Conservation (phyloP, 2,888 invertebrate genomes). For the Hyalella azteca region DNA sequence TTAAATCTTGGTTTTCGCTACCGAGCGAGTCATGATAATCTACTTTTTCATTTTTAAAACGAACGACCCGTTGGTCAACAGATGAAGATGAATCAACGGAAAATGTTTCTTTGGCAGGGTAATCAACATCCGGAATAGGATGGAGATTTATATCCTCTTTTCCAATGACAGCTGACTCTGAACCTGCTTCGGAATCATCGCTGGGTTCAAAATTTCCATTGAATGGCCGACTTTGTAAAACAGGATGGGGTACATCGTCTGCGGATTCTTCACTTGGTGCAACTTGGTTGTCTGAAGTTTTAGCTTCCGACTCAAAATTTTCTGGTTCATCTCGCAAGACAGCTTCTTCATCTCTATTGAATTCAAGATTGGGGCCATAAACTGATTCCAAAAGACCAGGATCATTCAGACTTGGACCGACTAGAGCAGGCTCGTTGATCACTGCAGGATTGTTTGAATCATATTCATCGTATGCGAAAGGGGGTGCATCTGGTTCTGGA, state of each 20-base stretch:
- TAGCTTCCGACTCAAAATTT: neutral
- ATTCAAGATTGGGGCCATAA: neutral
- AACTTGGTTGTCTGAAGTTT: neutral
- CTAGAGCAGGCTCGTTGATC: neutral
- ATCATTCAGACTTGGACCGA: conserved; percentile 1
- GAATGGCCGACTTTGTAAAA: neutral
- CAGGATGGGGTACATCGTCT: conserved; percentile 6
- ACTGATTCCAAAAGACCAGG: neutral
- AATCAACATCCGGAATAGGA: conserved; percentile 26
- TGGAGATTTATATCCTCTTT: neutral
- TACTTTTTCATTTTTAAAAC: neutral
- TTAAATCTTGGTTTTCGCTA: neutral
- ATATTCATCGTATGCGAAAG: conserved; percentile 10
- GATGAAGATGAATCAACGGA: conserved; percentile 24
- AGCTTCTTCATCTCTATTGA: neutral
- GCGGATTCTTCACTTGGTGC: neutral
- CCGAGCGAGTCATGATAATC: neutral
- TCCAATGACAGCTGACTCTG: neutral
- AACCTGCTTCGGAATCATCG: neutral
- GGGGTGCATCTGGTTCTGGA: neutral
- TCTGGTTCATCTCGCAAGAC: neutral
- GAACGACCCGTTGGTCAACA: neutral
- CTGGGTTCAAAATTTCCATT: neutral
- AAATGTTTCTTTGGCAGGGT: conserved; percentile 30
- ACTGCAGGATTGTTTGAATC: neutral